Evolutionary conservation across 1,140 invertebrate species (phyloP).

Genomic region (Tribolium madens): DNA sequence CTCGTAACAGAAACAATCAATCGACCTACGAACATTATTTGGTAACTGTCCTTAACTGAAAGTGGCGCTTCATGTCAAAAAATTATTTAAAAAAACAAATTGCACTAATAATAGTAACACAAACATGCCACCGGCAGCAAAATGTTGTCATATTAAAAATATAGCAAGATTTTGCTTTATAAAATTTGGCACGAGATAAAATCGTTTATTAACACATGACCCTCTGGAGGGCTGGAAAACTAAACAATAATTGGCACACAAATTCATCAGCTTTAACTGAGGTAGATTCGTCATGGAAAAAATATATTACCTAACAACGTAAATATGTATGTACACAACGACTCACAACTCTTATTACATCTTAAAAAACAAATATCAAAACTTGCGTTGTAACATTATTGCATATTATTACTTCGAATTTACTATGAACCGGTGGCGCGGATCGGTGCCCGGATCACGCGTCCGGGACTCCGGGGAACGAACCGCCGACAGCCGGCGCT

Average conservation of each 20-base stretch:
- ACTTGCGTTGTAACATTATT: constrained; percentile 62
- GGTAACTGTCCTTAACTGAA: constrained; percentile 45
- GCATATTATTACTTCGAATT: constrained; percentile 60
- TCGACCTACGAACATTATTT: constrained; percentile 36
- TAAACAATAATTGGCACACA: constrained; percentile 59
- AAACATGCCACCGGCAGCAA: constrained; percentile 7
- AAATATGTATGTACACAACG: constrained; percentile 51
- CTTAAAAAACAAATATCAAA: constrained; percentile 60
- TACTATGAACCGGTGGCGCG: constrained; percentile 17
- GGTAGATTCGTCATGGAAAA: constrained; percentile 62
- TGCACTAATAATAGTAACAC: constrained; percentile 42
- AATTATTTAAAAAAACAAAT: constrained; percentile 16
- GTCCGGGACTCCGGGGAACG: background rate
- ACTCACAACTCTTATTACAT: constrained; percentile 54
- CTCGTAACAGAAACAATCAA: constrained; percentile 44
- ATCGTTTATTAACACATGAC: constrained; percentile 35
- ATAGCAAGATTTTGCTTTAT: constrained; percentile 45
- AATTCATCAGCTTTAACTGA: constrained; percentile 60
- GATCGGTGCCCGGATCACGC: constrained; percentile 3
- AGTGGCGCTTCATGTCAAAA: constrained; percentile 25
- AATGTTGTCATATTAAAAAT: constrained; percentile 44
- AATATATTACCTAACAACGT: constrained; percentile 58
- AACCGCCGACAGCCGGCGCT: constrained; percentile 15
- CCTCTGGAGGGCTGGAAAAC: constrained; percentile 28
- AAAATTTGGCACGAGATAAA: constrained; percentile 48